Evolutionary conservation across 2,113 vertebrate species (phyloP).

Genomic region (Datnioides undecimradiatus): DNA sequence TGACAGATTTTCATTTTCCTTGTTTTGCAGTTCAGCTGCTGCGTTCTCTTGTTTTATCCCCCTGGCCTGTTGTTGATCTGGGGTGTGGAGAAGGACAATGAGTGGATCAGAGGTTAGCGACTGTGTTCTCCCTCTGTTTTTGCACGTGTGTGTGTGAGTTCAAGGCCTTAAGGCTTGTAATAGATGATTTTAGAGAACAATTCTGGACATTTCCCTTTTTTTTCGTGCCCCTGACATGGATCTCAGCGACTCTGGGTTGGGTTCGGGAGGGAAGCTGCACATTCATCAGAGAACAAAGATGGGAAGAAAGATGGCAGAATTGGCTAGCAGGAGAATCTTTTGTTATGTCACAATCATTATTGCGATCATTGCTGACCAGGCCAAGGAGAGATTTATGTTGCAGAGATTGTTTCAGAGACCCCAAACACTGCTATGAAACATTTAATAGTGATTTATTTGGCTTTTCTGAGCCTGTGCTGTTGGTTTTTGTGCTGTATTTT

Average conservation of each 20-base stretch:
- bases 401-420: too few species aligned
- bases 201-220: constrained; percentile 8
- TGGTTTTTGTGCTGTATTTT: background rate
- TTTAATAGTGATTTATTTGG: background rate
- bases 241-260: constrained; percentile 3
- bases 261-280: background rate
- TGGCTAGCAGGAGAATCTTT: background rate
- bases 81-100: constrained; percentile 20
- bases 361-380: background rate
- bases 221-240: background rate
- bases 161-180: constrained; percentile 24
- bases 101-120: constrained; percentile 43
- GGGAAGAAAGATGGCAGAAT: background rate
- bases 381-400: background rate
- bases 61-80: constrained; percentile 25
- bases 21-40: constrained; percentile 10
- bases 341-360: background rate
- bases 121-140: background rate
- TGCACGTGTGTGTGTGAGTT: constrained; percentile 10
- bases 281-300: background rate
- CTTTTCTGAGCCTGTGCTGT: background rate
- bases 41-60: constrained; percentile 17
- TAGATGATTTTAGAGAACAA: constrained; percentile 26
- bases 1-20: constrained; percentile 17
- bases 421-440: background rate